phyloP scores from a whole-genome alignment of 2,888 invertebrate species.

The Drosophila eohydei region DNA sequence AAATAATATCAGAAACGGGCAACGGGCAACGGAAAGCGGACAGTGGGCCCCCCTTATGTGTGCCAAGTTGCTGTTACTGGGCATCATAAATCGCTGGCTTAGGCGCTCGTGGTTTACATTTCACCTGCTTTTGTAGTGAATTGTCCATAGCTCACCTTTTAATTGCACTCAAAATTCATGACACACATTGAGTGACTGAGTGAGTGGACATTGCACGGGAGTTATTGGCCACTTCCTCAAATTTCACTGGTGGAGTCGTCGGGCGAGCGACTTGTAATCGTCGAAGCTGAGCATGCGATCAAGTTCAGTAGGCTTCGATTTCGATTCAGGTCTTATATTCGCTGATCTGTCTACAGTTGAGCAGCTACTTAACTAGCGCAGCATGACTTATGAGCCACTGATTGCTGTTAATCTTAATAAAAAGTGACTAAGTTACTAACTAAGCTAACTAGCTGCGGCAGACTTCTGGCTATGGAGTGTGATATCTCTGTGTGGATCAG shows the following conservation, averaged over 20 bases:
- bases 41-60: constrained; percentile 27
- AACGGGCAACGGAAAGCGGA: neutral
- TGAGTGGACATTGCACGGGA: constrained; percentile 48
- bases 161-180: constrained; percentile 51
- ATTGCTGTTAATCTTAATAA: constrained; percentile 24
- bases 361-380: constrained; percentile 27
- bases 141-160: constrained; percentile 61
- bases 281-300: constrained; percentile 10
- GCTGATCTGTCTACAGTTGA: constrained; percentile 12
- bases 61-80: constrained; percentile 64
- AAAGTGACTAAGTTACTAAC: constrained; percentile 7
- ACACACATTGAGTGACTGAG: constrained; percentile 37
- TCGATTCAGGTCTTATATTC: constrained; percentile 5
- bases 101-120: constrained; percentile 54
- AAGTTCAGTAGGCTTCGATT: constrained; percentile 8
- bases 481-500: neutral
- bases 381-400: constrained; percentile 21
- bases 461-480: neutral
- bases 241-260: constrained; percentile 32
- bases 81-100: constrained; percentile 54
- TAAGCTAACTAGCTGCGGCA: neutral
- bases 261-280: constrained; percentile 15
- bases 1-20: constrained; percentile 43
- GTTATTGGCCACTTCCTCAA: constrained; percentile 48
- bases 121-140: constrained; percentile 53